Evolutionary conservation across 1,140 invertebrate species (phyloP), one percentile per base, ranked within the genome.

Genomic region (Cherax quadricarinatus): DNA sequence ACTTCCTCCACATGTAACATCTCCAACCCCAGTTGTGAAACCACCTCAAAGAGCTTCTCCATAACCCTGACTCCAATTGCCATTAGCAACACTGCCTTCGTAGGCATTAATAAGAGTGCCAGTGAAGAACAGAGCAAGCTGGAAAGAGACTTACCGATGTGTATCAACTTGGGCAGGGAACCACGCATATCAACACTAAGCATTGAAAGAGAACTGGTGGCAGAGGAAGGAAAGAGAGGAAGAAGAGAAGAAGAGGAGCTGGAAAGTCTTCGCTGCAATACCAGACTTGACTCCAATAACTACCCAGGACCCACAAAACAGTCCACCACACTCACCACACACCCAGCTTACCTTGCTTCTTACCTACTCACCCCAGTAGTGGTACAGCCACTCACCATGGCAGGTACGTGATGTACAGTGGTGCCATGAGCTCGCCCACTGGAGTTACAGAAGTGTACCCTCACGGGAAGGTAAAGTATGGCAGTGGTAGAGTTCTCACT

Each of bases 311-410:
- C 62, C 21, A 75, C 53, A 53, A 49, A n/a, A 48, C 85, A 87
- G 18, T 1, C 2, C 1, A 0, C 75, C 51, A 80, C 86, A 80
- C 75, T 30, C 48, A 30, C 75, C 51, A 88, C 78, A 88, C 86
- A 80, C 78, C 41, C 75, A 79, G 86, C 86, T 81, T 81, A 79
- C 78, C 75, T 16, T 62, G 86, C 86, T 30, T 79, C 86, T 88
- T 60, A 78, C 78, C 86, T 49, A 79, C 86, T 48, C 66, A 57
- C 14, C 51, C 48, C 53, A 57, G 41, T 49, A 21, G 24, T 48
- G 21, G 24, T 57, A 41, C 83, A 41, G 83, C 30, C 60, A 66
- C 60, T 9, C 60, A 16, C 81, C 21, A 1, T 57, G 9, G 24
- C 81, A 83, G 82, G 82, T 84, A 84, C 53, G 53, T 57, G 53